Evolutionary conservation across 2,888 invertebrate species (phyloP).

Genomic region (Adela reaumurella): DNA sequence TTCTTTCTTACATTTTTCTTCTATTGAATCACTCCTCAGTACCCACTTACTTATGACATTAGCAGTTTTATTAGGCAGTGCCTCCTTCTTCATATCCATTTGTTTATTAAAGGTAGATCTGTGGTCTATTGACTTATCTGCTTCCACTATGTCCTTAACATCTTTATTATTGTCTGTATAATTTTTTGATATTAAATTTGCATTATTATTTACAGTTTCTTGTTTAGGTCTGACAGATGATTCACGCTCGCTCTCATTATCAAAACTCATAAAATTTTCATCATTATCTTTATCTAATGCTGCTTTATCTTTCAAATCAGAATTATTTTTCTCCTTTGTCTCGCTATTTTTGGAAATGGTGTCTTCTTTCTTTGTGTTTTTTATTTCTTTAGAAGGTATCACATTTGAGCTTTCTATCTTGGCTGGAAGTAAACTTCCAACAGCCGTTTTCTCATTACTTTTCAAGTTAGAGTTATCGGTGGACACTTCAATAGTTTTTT

Average conservation of each 20-base stretch:
- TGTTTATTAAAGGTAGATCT: not conserved
- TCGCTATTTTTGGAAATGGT: too few species aligned
- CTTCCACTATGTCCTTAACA: too few species aligned
- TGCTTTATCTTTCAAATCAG: too few species aligned
- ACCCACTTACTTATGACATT: not conserved
- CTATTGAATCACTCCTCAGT: not conserved
- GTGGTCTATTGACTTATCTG: not conserved
- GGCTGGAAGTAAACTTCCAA: conserved; percentile 7
- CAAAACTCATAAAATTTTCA: too few species aligned
- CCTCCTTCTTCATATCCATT: not conserved
- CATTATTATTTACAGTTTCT: not conserved
- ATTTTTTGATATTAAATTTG: not conserved
- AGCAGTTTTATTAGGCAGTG: not conserved
- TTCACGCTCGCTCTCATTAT: too few species aligned
- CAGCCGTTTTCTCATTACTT: conserved; percentile 17
- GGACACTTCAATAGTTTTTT: conserved; percentile 46
- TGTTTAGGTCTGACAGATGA: not conserved
- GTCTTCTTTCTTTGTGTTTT: too few species aligned
- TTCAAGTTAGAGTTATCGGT: conserved; percentile 32
- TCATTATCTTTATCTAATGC: too few species aligned
- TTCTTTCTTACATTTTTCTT: not conserved
- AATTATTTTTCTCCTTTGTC: too few species aligned
- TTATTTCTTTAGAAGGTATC: not conserved
- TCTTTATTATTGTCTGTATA: not conserved
- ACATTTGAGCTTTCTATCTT: not conserved